Evolutionary conservation across 2,888 invertebrate species (phyloP), one percentile per base, ranked within the genome.

Genomic region (Limnephilus lunatus): DNA sequence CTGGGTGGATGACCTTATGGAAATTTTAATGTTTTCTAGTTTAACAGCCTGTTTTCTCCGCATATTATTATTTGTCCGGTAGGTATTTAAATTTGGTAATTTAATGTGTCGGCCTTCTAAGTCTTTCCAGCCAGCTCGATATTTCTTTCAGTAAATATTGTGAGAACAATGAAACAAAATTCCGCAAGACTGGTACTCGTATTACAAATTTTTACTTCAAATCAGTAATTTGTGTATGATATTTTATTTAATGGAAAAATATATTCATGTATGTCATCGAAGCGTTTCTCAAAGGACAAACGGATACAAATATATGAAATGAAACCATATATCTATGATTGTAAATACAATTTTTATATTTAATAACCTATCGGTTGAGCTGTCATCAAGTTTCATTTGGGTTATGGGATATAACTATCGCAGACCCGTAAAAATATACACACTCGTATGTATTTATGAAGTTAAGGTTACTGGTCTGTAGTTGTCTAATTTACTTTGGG

Each of bases 1-100:
- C 86, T 81, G 85, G 92, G 92, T 92, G 81, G 92, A 90, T 89
- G 92, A 92, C 92, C 91, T 92, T 68, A 92, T n/a, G 25, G 48
- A 88, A 19, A 86, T 88, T 88, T 91, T 91, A n/a, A 88, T 88
- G 88, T 88, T 91, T 87, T 88, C 53, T 91, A 81, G 48, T 88
- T 91, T 91, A 44, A 91, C 82, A 19, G 53, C 83, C 14, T 88
- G 86, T 91, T 80, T 91, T 91, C 68, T 68, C 86, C 53, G 86
- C 39, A 81, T 80, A 91, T 68, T 68, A 68, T 90, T 68, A 68
- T 91, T 91, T 91, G 53, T 91, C 91, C 48, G 44, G 82, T n/a
- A 48, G 81, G 86, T 91, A 88, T 88, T 81, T 48, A 91, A 88
- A 82, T 86, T 48, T 39, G n/a, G 68, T 89, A 80, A 80, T 89